These are phyloP conservation scores for Sebastes reedi DNA, from an alignment of 2,797 vertebrate genomes.

Conservation along the genomic window DNA sequence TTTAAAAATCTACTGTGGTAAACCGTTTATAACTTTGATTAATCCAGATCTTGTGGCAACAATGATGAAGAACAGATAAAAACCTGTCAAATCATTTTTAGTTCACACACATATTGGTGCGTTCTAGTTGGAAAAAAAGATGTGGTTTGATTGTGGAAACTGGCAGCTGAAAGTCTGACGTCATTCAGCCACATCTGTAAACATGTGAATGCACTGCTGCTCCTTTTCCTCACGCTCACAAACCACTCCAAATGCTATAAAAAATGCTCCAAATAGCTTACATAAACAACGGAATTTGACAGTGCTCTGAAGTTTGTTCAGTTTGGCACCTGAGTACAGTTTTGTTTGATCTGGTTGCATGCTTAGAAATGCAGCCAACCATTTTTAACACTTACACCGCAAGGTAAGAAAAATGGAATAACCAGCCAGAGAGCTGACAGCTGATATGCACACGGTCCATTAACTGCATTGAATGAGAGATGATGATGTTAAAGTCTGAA, in stretches of 20 bases:
- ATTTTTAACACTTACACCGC: constrained; percentile 4
- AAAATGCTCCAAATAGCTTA: constrained; percentile 8
- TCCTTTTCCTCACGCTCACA: constrained; percentile 22
- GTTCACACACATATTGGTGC: background rate
- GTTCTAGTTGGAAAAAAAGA: background rate
- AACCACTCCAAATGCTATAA: constrained; percentile 1
- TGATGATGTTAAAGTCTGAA: constrained; percentile 27
- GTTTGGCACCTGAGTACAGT: background rate
- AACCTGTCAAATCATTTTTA: background rate
- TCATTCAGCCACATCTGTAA: constrained; percentile 31
- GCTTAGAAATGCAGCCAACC: constrained; percentile 5
- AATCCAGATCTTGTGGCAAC: background rate
- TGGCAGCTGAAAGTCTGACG: background rate
- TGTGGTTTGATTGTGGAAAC: background rate
- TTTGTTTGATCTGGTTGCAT: background rate
- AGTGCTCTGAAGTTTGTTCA: background rate
- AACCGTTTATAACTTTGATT: background rate
- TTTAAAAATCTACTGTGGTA: background rate
- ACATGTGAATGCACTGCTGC: constrained; percentile 42
- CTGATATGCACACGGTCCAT: constrained; percentile 24
- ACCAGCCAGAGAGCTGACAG: constrained; percentile 15
- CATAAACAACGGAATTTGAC: background rate
- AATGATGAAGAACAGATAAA: background rate
- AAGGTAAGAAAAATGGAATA: constrained; percentile 21
- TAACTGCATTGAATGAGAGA: constrained; percentile 27